Base-by-base conservation (phyloP, 1,140 invertebrate genomes). In the Apis mellifera region DNA sequence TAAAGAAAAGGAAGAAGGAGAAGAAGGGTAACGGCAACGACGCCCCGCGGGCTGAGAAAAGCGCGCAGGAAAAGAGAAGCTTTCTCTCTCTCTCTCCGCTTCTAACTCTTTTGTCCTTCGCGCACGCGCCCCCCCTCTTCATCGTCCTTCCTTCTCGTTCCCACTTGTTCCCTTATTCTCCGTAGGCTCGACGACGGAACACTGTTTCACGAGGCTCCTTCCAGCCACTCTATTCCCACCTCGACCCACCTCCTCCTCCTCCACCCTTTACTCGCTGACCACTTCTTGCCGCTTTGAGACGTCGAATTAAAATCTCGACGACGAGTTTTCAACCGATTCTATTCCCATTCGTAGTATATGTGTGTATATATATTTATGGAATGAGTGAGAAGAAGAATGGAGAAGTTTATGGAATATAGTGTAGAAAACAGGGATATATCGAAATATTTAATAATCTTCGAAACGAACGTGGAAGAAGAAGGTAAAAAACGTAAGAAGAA, bases 231-330 rank as follows among this genome's bases (percentile, higher is more conserved):
- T 71, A 70, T 62, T 74, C 70, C 23, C 76, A 59, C 74, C 71
- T 81, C 71, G 48, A 71, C 21, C 65, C 84, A n/a, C 32, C 32
- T 42, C 32, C 32, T 42, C 32, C 32, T 42, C 32, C 32, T 42
- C 32, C 32, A 32, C 80, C 52, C 75, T 76, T 82, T 59, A 52
- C 72, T 17, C 80, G 64, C 68, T 83, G 82, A 81, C 88, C 86
- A 89, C 86, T 90, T 83, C 64, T 71, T 84, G 84, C 81, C 85
- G 84, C 81, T 74, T 76, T 85, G 84, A 87, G 86, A 86, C 78
- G 87, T 90, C 84, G 84, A 91, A 91, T 90, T 90, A 90, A 90
- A 89, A 88, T 89, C 89, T 91, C 87, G 71, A 91, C 32, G 82
- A 62, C 23, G 42, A 12, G 50, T 5, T 73, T 55, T 54, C 54